Base-by-base conservation (phyloP, 2,113 vertebrate species). In the Psittacara wagleri region DNA sequence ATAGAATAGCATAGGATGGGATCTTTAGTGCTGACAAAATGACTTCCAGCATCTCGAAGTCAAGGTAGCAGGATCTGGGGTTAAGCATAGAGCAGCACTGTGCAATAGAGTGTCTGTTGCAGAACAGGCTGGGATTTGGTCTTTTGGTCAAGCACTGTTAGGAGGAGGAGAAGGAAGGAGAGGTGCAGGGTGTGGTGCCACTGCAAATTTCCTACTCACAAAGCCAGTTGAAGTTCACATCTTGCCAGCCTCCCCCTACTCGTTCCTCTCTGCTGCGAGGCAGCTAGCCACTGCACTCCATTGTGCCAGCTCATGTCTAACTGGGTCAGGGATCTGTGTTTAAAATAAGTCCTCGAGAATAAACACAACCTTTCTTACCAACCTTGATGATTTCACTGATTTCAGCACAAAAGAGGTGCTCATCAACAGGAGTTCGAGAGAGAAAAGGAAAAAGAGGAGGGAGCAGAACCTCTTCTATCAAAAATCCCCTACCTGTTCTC, bases 111-210 rank as follows among this genome's bases (percentile, higher is more conserved):
- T n/a, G 48, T 27, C 63, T 5, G 19, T 2, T 52, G 62, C 24
- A 82, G 74, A 25, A 29, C 11, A 39, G 43, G 18, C 51, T 73
- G 69, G 81, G 66, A 63, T 84, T 69, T 31, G 22, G 35, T 55
- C 66, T 84, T 81, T 44, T 75, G 25, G 57, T 90, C 62, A 84
- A 79, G 62, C 6, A 59, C 57, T 0, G 0, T 59, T 55, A 68
- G 33, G 28, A 81, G 22, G 23, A 86, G 48, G 3, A 73, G 51
- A 64, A 81, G 11, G 28, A 62, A 94, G 49, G 63, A 33, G 49
- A 92, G 62, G 54, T 74, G 63, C 41, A 78, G 88, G 73, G 69
- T 78, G 92, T 86, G 83, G 72, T 92, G 51, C 41, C 48, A n/a
- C 51, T n/a, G 37, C 12, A 41, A n/a, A 88, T 88, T 96, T 94